Conservation (phyloP, 2,797 vertebrate species). For the Rhinogobio ventralis region DNA sequence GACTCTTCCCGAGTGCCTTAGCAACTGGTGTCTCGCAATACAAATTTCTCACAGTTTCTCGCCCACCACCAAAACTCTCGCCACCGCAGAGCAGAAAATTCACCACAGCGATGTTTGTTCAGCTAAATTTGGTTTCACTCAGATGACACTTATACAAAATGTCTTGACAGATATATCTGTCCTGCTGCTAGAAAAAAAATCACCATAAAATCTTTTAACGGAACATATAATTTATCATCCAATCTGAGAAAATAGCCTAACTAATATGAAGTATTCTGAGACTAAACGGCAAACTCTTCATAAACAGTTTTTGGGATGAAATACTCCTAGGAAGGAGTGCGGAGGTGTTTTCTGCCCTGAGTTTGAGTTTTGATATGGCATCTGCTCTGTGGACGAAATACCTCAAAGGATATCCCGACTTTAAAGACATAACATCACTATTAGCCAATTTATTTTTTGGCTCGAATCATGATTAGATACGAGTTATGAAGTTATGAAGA, state of each 20-base stretch:
- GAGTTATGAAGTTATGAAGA: no score
- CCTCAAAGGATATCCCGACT: no score
- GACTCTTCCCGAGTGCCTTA: slow-evolving; percentile 76
- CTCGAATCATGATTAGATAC: no score
- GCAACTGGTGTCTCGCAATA: slow-evolving; percentile 73
- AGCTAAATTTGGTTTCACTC: slow-evolving; percentile 28
- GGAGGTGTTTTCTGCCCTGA: not conserved
- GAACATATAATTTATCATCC: not conserved
- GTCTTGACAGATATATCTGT: not conserved
- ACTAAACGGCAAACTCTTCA: no score
- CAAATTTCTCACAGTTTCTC: slow-evolving; percentile 54
- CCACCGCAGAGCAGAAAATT: slow-evolving; percentile 51
- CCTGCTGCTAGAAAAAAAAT: not conserved
- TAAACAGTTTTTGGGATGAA: not conserved
- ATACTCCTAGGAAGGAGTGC: not conserved
- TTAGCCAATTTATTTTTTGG: no score
- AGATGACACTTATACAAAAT: not conserved
- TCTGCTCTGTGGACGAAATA: no score
- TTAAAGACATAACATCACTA: no score
- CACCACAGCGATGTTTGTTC: slow-evolving; percentile 53
- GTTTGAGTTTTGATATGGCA: not conserved
- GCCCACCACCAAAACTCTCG: slow-evolving; percentile 51
- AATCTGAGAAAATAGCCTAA: not conserved
- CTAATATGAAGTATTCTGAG: not conserved
- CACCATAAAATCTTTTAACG: not conserved